A percentile compares a stretch with the other conserved stretches of the same genome.
Evolutionary conservation across 2,113 vertebrate genomes (phyloP).

Genomic region (Xiphorhynchus elegans): DNA sequence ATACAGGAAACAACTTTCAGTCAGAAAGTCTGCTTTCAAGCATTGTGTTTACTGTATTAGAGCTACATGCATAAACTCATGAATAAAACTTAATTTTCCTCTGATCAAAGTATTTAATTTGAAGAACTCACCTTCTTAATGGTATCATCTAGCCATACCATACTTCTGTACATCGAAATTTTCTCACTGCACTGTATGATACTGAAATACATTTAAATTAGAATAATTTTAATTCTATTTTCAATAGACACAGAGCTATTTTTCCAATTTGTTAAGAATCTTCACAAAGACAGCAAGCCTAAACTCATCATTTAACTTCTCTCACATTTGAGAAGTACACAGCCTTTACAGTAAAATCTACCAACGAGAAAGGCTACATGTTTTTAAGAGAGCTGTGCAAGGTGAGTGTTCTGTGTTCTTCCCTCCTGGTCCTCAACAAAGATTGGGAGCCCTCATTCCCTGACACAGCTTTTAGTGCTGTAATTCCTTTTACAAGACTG

Average conservation of each 20-base stretch:
- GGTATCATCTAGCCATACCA: neutral
- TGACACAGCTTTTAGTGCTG: rapidly evolving
- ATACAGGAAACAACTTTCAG: neutral
- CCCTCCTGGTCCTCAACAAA: rapidly evolving
- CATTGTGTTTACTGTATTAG: neutral
- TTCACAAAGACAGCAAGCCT: neutral
- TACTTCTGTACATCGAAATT: constrained; percentile 6
- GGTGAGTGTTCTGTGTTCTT: rapidly evolving
- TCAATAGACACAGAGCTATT: neutral
- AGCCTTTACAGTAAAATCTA: neutral
- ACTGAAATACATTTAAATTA: constrained; percentile 29
- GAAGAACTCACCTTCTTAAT: constrained; percentile 35
- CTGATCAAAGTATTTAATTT: constrained; percentile 15
- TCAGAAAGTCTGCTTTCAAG: neutral
- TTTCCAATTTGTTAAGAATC: neutral
- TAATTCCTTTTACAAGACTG: constrained; percentile 66
- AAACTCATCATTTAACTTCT: neutral
- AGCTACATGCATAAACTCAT: neutral
- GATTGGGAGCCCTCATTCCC: rapidly evolving
- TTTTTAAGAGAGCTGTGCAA: neutral
- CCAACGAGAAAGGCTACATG: neutral
- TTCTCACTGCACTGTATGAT: constrained; percentile 3
- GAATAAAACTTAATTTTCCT: constrained; percentile 39
- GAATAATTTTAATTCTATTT: constrained; percentile 52
- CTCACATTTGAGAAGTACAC: neutral